Conservation (phyloP, 1,140 invertebrate species). For the Scaptomyza graminum region DNA sequence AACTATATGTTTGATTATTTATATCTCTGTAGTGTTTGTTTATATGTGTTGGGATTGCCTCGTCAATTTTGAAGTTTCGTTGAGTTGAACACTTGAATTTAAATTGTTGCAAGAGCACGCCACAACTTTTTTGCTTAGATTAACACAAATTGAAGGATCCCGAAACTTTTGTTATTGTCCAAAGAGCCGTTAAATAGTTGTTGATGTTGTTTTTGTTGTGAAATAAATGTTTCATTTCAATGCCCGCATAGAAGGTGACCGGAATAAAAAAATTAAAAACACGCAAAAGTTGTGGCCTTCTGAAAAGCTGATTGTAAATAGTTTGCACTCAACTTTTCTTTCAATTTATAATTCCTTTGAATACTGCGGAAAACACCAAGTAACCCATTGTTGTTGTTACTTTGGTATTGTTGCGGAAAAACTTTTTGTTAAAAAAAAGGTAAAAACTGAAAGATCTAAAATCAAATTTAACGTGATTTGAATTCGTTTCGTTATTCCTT, state of each 20-base stretch:
- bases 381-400: conserved; percentile 20
- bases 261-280: conserved; percentile 12
- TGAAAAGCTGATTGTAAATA: conserved; percentile 32
- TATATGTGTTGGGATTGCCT: background rate
- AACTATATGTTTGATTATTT: conserved; percentile 5
- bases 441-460: conserved; percentile 4
- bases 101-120: conserved; percentile 16
- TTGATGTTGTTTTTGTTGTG: conserved; percentile 29
- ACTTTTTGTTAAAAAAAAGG: background rate
- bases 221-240: conserved; percentile 56
- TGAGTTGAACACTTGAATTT: conserved; percentile 22
- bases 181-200: conserved; percentile 16
- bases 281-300: conserved; percentile 50
- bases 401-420: conserved; percentile 9
- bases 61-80: conserved; percentile 16
- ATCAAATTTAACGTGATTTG: conserved; percentile 12
- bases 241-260: conserved; percentile 38
- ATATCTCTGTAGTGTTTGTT: background rate
- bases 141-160: conserved; percentile 31
- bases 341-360: conserved; percentile 55
- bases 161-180: conserved; percentile 37
- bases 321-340: conserved; percentile 36
- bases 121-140: conserved; percentile 34
- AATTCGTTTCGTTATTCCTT: conserved; percentile 25
- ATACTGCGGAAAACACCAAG: conserved; percentile 17